Conservation (phyloP, 2,797 vertebrate genomes). For the Manis crassicaudata region DNA sequence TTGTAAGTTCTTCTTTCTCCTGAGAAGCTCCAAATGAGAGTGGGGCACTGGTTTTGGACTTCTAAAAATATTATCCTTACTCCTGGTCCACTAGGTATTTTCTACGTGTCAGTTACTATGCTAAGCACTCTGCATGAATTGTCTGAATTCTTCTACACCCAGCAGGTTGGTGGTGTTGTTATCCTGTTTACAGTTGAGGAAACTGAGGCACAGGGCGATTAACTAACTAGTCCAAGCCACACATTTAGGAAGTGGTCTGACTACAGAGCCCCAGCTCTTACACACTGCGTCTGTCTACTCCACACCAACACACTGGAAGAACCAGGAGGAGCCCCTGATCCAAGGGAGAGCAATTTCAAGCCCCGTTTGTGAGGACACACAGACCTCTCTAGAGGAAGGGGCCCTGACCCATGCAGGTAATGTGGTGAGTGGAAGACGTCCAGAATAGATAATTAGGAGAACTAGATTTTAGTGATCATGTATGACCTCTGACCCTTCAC, state of each 20-base stretch:
- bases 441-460: neutral
- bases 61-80: neutral
- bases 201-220: neutral
- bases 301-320: neutral
- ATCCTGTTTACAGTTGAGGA: neutral
- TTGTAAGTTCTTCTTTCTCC: neutral
- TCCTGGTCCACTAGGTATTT: neutral
- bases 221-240: neutral
- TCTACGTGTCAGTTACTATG: neutral
- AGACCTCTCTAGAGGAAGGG: neutral
- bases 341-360: neutral
- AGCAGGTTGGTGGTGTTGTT: neutral
- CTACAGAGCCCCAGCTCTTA: neutral
- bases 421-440: neutral
- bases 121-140: accelerated
- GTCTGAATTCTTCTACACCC: neutral
- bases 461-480: neutral
- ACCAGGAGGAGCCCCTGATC: neutral
- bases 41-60: neutral
- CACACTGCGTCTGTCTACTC: accelerated
- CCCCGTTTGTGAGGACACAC: neutral
- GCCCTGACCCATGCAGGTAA: neutral
- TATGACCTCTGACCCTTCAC: neutral
- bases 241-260: neutral
- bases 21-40: neutral